Base-by-base conservation (phyloP, 2,113 vertebrate species). In the Orcinus orca region DNA sequence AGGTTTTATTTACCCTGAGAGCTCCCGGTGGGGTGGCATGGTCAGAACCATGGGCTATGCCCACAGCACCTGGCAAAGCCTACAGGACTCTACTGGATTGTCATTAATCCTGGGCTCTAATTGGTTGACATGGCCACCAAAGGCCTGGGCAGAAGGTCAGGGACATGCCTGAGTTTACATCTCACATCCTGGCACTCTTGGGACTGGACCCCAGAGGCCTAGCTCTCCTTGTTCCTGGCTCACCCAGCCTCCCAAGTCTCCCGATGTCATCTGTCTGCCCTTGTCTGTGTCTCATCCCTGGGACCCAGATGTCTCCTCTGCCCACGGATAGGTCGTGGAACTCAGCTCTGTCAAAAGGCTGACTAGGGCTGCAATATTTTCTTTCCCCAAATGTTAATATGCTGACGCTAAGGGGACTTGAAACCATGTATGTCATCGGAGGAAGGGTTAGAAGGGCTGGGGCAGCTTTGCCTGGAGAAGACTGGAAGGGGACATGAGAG, bases 361-460 rank as follows among this genome's bases (percentile, higher is more conserved):
- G 96, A 68, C 91, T 25, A 44, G 14, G 38, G 87, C 89, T 83
- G 90, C 63, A 36, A 63, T 88, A 63, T 96, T 97, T 92, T 86
- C 80, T 95, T 84, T 85, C 92, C 74, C 53, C 53, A n/a, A 85
- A 74, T 95, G 83, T 87, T 96, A 97, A 96, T 96, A 31, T 97
- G 94, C 96, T 97, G 96, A 97, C 18, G 4, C 70, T 97, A 96
- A 97, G 97, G 84, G 92, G 96, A 97, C 97, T 87, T 96, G 95
- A 97, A 97, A 96, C 97, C 93, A 41, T 58, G 94, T 13, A 15
- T 97, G 95, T 97, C 96, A 93, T 95, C 38, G 3, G 97, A 97
- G 97, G 80, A 60, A 84, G 92, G 58, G 86, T 62, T 79, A 65
- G 90, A 81, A 95, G 74, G 90, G 41, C 93, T 1, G 0, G 88